phyloP scores from a whole-genome alignment of 2,888 invertebrate genomes.

The Gandaritis pyraliata region DNA sequence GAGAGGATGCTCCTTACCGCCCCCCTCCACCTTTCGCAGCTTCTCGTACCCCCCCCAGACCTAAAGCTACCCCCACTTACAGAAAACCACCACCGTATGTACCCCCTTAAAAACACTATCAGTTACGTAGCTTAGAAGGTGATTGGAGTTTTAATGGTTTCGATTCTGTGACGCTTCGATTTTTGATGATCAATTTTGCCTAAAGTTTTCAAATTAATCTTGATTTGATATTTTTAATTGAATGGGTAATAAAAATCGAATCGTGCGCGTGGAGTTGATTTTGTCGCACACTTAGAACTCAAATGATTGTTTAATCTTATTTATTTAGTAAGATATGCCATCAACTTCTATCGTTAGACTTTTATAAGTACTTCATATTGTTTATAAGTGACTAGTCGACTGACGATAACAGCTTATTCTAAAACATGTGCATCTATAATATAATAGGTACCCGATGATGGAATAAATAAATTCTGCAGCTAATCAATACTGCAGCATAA shows the following conservation, averaged over 20 bases:
- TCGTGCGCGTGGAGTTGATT: constrained; percentile 18
- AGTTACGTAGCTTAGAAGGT: constrained; percentile 1
- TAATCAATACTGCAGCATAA: constrained; percentile 34
- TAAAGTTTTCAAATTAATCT: constrained; percentile 1
- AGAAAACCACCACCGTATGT: constrained; percentile 98
- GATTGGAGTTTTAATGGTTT: constrained; percentile 17
- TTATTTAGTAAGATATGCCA: constrained; percentile 35
- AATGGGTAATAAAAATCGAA: constrained; percentile 32
- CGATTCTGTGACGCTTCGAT: constrained; percentile 33
- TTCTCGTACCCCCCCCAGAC: constrained; percentile 90
- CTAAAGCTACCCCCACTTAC: constrained; percentile 95
- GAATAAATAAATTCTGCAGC: constrained; percentile 25
- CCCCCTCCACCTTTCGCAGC: constrained; percentile 94
- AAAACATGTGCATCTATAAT: constrained; percentile 31
- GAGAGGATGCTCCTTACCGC: constrained; percentile 91
- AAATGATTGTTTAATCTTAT: constrained; percentile 28
- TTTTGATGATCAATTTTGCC: constrained; percentile 30
- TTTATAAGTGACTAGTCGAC: constrained; percentile 42
- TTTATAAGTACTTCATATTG: constrained; percentile 25
- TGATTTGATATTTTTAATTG: background rate
- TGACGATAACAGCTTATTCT: constrained; percentile 43
- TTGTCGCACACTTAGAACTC: constrained; percentile 24
- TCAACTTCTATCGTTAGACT: constrained; percentile 23
- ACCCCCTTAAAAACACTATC: constrained; percentile 90
- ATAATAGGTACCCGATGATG: background rate